A percentile compares a stretch with the other conserved stretches of the same genome.
Evolutionary conservation across 2,113 vertebrate genomes (phyloP).

Genomic region (Microtus ochrogaster): DNA sequence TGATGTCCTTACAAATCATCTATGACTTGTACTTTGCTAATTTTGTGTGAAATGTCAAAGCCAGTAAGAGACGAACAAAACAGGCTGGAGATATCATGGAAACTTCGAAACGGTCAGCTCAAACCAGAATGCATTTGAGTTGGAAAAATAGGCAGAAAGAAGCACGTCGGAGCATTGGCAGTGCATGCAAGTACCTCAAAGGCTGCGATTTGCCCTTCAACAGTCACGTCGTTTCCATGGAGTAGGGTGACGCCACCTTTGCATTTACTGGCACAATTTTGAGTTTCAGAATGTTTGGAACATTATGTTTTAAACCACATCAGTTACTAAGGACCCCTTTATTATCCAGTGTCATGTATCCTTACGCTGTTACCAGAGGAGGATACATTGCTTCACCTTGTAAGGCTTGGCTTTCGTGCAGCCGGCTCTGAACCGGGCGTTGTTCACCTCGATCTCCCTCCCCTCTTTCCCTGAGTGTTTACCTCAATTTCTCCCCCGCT

Average conservation of each 20-base stretch:
- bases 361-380: neutral
- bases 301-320: conserved; percentile 46
- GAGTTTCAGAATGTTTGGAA: conserved; percentile 71
- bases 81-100: conserved; percentile 48
- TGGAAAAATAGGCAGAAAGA: neutral
- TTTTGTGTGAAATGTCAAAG: conserved; percentile 68
- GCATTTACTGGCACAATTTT: conserved; percentile 36
- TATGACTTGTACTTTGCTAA: conserved; percentile 65
- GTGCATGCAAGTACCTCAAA: neutral
- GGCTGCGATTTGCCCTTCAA: neutral
- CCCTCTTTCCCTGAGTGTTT: conserved; percentile 3
- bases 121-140: neutral
- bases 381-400: conserved; percentile 33
- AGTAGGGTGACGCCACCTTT: neutral
- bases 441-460: conserved; percentile 48
- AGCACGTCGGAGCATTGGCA: neutral
- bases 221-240: conserved; percentile 59
- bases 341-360: conserved; percentile 13
- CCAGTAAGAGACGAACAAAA: conserved; percentile 15
- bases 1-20: conserved; percentile 71
- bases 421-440: conserved; percentile 48
- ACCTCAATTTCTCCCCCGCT: conserved; percentile 62
- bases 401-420: conserved; percentile 54
- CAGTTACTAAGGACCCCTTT: conserved; percentile 52
- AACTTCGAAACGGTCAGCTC: conserved; percentile 20